Base-by-base conservation (phyloP, 2,797 vertebrate genomes). In the Huso huso region DNA sequence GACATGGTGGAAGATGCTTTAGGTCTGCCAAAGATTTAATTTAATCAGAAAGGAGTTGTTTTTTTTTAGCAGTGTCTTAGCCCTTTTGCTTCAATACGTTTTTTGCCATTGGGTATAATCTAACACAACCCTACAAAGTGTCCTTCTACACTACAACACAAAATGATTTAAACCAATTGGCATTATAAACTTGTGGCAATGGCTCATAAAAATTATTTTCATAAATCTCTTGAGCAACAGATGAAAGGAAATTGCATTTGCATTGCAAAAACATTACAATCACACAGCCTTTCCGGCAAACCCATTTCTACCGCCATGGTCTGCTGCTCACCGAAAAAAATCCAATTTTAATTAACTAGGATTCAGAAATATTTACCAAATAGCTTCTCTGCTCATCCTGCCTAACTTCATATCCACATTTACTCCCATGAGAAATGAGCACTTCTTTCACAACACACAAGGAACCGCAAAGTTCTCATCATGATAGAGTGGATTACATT, bases 321-420 rank as follows among this genome's bases (percentile, higher is more conserved):
- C 77, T 75, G 79, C 69, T 15, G 48, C 82, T 76, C 79, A 81
- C 76, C 82, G 83, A 37, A 37, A 37, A 79, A 84, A 85, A 84
- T 84, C 80, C 79, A 80, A 86, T 87, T 87, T 84, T 71, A 84
- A 84, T 86, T 86, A 85, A 71, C 72, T 67, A 37, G 68, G 57
- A 72, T 80, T 81, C 77, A 68, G 73, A 79, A 81, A 83, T 82
- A 85, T 87, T 87, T 86, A 83, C 77, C 6, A 66, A 78, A 74
- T 48, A 52, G 53, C 70, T 58, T 7, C 50, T 37, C 66, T 61
- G 63, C 57, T 50, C 57, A 62, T 65, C 51, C 49, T 15, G 10
- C 9, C 62, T 48, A 55, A 63, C 53, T 52, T 70, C n/a, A 51
- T 51, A 51, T 37, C 53, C 51, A 53, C 8, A 53, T 64, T 62